These are phyloP conservation scores for Ypsolopha scabrella DNA, from an alignment of 2,888 invertebrate species.

Conservation along the genomic window DNA sequence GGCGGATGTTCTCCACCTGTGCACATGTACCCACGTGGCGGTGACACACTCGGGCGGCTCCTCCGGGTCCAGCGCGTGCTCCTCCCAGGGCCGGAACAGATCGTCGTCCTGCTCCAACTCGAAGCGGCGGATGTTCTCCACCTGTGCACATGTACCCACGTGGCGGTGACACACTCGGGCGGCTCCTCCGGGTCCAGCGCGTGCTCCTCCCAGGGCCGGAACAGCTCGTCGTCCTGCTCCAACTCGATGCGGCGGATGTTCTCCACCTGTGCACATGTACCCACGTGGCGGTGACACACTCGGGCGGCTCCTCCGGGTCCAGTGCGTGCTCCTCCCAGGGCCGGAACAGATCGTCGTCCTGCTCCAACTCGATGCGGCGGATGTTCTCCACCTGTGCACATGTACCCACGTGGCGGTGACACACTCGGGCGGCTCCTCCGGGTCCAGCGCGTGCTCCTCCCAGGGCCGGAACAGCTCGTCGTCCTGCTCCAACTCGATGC, in stretches of 20 bases:
- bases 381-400: conserved; percentile 64
- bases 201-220: conserved; percentile 66
- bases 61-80: conserved; percentile 19
- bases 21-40: background rate
- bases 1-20: conserved; percentile 68
- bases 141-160: conserved; percentile 23
- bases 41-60: conserved; percentile 7
- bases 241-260: conserved; percentile 66
- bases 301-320: conserved; percentile 12
- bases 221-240: conserved; percentile 50
- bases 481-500: conserved; percentile 57
- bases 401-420: background rate
- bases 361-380: conserved; percentile 58
- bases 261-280: conserved; percentile 45
- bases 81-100: conserved; percentile 65
- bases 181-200: conserved; percentile 13
- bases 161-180: background rate
- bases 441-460: conserved; percentile 35
- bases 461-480: conserved; percentile 64
- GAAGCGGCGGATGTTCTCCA: conserved; percentile 65
- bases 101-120: conserved; percentile 59
- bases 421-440: conserved; percentile 11
- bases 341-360: conserved; percentile 49
- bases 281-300: background rate
- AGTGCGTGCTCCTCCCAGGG: conserved; percentile 65